Evolutionary conservation across 2,797 vertebrate species (phyloP).

Genomic region (Trachurus trachurus): DNA sequence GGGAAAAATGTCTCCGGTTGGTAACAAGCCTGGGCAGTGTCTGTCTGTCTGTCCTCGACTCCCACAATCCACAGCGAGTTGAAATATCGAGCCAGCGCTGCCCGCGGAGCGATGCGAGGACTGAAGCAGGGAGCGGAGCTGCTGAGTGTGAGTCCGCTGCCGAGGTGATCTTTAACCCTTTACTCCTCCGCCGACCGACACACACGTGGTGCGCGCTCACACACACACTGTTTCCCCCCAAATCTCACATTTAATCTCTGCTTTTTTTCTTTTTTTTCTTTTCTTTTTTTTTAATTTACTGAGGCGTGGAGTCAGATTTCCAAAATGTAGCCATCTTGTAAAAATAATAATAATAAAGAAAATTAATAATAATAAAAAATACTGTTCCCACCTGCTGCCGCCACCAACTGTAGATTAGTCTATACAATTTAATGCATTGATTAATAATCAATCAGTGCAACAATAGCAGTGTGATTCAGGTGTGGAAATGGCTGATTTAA

Average conservation of each 20-base stretch:
- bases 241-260: not conserved
- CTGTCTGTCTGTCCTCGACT: constrained; percentile 61
- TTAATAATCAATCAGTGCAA: too few species aligned
- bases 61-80: constrained; percentile 87
- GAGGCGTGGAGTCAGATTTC: not conserved
- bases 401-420: too few species aligned
- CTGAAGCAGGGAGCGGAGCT: constrained; percentile 33
- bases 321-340: too few species aligned
- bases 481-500: too few species aligned
- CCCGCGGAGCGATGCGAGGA: constrained; percentile 58
- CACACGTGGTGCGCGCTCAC: constrained; percentile 26
- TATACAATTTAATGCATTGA: too few species aligned
- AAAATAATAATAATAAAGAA: too few species aligned
- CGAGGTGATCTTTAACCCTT: constrained; percentile 68
- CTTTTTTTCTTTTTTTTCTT: too few species aligned
- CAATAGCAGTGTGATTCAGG: too few species aligned
- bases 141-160: constrained; percentile 38
- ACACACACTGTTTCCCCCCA: not conserved
- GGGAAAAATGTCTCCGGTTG: constrained; percentile 56
- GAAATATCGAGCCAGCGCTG: constrained; percentile 65
- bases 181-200: not conserved
- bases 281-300: not conserved
- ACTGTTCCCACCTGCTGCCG: too few species aligned
- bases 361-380: too few species aligned
- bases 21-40: constrained; percentile 74